These are phyloP conservation scores for Ridgeia piscesae DNA, from an alignment of 1,140 invertebrate genomes.

Conservation along the genomic window DNA sequence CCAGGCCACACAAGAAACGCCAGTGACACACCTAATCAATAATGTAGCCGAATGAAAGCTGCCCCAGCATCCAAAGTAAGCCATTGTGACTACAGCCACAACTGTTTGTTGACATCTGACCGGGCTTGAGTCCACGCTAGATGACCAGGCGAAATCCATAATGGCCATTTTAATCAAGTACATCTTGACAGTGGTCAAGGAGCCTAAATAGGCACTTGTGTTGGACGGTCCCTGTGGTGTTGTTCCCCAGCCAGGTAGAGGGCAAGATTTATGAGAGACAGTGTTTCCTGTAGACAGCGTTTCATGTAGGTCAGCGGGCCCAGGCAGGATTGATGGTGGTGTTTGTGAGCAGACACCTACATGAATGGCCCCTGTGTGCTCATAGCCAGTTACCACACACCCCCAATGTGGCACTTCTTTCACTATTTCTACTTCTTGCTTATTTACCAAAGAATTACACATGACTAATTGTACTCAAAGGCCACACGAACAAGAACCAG, in stretches of 20 bases:
- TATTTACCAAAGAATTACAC: neutral
- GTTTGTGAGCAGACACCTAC: neutral
- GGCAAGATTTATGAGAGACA: neutral
- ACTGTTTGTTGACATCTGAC: neutral
- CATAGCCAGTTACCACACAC: neutral
- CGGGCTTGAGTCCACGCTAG: neutral
- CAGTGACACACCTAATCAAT: slow-evolving; percentile 1
- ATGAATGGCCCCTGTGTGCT: neutral
- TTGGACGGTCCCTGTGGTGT: neutral
- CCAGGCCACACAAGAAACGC: neutral
- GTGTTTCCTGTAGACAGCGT: neutral
- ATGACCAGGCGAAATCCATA: neutral
- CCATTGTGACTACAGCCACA: neutral
- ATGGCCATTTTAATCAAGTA: neutral
- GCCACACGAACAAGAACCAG: neutral
- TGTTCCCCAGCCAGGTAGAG: neutral
- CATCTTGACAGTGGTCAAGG: neutral
- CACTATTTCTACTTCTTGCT: neutral
- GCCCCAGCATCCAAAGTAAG: neutral
- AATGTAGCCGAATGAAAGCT: neutral
- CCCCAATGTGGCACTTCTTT: neutral
- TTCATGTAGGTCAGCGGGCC: neutral
- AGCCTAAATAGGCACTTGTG: neutral
- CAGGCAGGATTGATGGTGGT: neutral
- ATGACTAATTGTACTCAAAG: neutral